Base-by-base conservation (phyloP, 2,888 invertebrate genomes). In the Eupeodes luniger region DNA sequence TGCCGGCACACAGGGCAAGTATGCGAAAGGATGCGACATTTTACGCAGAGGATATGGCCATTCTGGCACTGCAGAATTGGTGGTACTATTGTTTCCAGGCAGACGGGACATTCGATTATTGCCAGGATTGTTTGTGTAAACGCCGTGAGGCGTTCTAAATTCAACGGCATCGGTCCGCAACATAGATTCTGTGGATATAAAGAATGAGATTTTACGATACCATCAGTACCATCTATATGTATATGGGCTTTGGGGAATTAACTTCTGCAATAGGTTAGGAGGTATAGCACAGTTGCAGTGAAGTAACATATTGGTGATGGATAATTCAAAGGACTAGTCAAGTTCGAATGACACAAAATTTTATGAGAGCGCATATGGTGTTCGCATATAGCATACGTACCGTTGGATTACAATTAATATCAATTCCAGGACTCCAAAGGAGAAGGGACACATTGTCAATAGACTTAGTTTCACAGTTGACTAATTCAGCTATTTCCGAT, bases 11-110 rank as follows among this genome's bases (percentile, higher is more conserved):
- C 94, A 0, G 96, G 96, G 91, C 96, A 96, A 80, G 94, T 94
- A 86, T 94, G 94, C 27, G 95, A 94, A 91, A 95, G 95, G 16
- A 95, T 93, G 90, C 95, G 94, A 90, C 96, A 96, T 82, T 94
- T 94, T 51, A 94, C 93, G 91, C 96, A 96, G 64, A 96, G 94
- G 86, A 96, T 93, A 91, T 96, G 96, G 0, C 96, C 96, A 90
- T 96, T 95, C 77, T 95, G 95, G 91, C 96, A 96, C 91, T 96
- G 96, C 89, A 95, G 94, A 0, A 95, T 95, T 5, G 96, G 96
- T 12, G 96, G 95, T 55, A 94, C 92, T 82, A 95, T 95, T 75
- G 95, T 95, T 89, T 95, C 95, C 90, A 95, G 92, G 90, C 96
- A 96, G 62, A 96, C 94, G 27, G 96, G 96, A 90, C 96, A 96